Conservation (phyloP, 2,797 vertebrate species). For the Psittacula echo region DNA sequence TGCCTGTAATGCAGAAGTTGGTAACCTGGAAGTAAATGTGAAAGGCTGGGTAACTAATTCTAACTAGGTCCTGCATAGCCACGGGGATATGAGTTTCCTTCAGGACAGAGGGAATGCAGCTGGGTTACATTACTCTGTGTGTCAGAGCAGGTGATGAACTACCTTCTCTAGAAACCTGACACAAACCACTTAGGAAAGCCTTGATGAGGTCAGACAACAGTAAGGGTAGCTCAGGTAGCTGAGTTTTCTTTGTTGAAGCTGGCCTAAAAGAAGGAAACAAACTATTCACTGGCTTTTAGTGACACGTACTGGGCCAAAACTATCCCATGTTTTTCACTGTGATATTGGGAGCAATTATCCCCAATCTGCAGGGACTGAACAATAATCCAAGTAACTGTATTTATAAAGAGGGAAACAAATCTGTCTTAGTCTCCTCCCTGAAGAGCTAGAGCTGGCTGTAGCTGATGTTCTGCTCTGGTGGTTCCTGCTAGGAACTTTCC, state of each 20-base stretch:
- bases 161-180: not conserved
- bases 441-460: not conserved
- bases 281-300: not conserved
- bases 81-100: not conserved
- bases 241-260: not conserved
- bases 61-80: not conserved
- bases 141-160: not conserved
- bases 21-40: not conserved
- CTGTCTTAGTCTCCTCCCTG: not conserved
- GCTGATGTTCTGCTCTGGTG: not conserved
- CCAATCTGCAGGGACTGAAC: not conserved
- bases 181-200: not conserved
- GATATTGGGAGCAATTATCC: not conserved
- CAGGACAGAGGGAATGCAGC: slow-evolving; percentile 34
- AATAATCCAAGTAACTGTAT: not conserved
- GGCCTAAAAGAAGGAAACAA: not conserved
- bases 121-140: slow-evolving; percentile 37
- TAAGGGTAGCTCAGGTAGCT: not conserved
- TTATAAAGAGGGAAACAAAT: not conserved
- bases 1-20: not conserved
- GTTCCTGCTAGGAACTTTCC: not conserved
- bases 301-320: not conserved
- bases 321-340: not conserved
- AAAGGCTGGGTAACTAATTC: not conserved
- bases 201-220: not conserved